Evolutionary conservation across 2,113 vertebrate species (phyloP), one percentile per base, ranked within the genome.

Genomic region (Sula dactylatra): DNA sequence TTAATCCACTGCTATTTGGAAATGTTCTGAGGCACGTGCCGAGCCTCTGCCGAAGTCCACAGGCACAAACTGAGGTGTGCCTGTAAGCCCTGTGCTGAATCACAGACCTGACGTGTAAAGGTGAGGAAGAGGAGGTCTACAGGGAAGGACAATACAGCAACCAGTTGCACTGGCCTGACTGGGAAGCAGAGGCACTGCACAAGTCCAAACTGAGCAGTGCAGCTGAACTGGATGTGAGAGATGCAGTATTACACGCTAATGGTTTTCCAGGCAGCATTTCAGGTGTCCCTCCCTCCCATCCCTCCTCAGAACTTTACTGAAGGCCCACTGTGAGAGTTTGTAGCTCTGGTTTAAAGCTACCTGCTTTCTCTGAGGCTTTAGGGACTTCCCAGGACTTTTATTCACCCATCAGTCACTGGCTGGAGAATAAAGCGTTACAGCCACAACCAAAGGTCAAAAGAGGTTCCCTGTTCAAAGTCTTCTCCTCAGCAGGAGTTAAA

Each of bases 401-500:
- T 85, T 88, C 88, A 71, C 73, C 92, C 61, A 27, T 54, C 84
- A 87, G 65, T 50, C 65, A 26, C 78, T 62, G 85, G 50, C 65
- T 82, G 56, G 44, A 93, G 94, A 89, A 61, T 32, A 85, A 92
- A 96, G 70, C 7, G 0, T 47, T 74, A 34, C 65, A 81, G 29
- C 52, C 16, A 42, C 16, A 71, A 74, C 20, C 52, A 31, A 72
- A 93, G 90, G 88, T 91, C 90, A 65, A 26, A 77, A 74, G 59
- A 78, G 42, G 65, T 67, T 82, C 81, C 78, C 70, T 18, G 45
- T 62, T 93, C 90, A 85, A 90, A 93, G 85, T 14, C 38, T 29
- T 73, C 50, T 79, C 26, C 87, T 72, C 92, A 79, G 87, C 70
- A 65, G 78, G 78, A 62, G 56, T 79, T 93, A 85, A 97, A 82